These are phyloP conservation scores for Leptinotarsa lineolata DNA, from an alignment of 1,140 invertebrate genomes.

Conservation along the genomic window DNA sequence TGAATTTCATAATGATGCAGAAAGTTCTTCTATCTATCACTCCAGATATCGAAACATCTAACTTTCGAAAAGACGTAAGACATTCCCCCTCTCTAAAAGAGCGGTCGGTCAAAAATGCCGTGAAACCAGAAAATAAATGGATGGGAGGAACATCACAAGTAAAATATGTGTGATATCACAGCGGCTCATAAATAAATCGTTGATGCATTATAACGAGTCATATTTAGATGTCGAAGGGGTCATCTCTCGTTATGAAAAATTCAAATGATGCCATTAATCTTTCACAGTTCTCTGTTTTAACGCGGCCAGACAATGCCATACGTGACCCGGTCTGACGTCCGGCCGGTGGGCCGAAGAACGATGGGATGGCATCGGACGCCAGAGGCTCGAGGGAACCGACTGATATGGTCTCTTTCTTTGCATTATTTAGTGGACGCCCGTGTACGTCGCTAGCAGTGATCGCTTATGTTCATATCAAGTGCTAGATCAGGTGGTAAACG, in stretches of 20 bases:
- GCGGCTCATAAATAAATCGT: constrained; percentile 33
- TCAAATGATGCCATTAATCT: constrained; percentile 50
- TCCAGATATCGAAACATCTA: too few species aligned
- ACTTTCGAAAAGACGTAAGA: too few species aligned
- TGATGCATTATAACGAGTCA: constrained; percentile 42
- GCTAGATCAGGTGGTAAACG: constrained; percentile 16
- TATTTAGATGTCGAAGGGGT: constrained; percentile 48
- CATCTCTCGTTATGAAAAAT: constrained; percentile 50
- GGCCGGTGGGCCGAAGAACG: constrained; percentile 24
- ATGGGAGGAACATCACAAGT: constrained; percentile 6
- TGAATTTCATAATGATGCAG: too few species aligned
- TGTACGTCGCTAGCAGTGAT: constrained; percentile 45
- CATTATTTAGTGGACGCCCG: constrained; percentile 50
- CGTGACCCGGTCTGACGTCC: constrained; percentile 41
- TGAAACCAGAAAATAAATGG: neutral
- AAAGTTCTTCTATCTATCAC: too few species aligned
- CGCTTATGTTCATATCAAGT: constrained; percentile 39
- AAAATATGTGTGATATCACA: constrained; percentile 27
- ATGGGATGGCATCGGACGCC: constrained; percentile 17
- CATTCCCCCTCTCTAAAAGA: too few species aligned
- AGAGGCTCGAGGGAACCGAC: constrained; percentile 40
- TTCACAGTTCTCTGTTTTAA: constrained; percentile 47
- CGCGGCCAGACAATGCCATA: constrained; percentile 46
- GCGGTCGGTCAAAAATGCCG: too few species aligned
- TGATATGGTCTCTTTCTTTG: constrained; percentile 49